A percentile compares a stretch with the other conserved stretches of the same genome.
Conservation (phyloP, 64 coral and sea anemone species). For the Stichodactyla helianthus region DNA sequence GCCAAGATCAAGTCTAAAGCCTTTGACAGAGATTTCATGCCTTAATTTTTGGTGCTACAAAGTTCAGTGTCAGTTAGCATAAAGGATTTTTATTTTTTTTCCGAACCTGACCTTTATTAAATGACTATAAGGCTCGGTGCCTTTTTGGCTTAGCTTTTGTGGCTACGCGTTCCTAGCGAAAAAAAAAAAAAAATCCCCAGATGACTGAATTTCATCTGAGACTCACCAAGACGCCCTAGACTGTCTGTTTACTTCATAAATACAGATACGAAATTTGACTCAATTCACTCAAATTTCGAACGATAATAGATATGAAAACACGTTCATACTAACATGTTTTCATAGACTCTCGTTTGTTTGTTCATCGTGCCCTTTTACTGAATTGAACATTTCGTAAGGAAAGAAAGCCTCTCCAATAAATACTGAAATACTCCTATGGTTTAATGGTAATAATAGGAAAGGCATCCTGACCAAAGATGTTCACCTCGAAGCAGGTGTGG, state of each 20-base stretch:
- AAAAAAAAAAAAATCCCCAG: background rate
- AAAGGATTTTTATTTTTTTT: background rate
- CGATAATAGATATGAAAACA: slow-evolving; percentile 62
- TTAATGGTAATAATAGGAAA: background rate
- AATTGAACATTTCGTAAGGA: background rate
- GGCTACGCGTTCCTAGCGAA: background rate
- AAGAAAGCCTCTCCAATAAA: background rate
- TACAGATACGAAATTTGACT: slow-evolving; percentile 55
- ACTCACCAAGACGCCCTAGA: slow-evolving; percentile 3
- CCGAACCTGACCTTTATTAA: background rate
- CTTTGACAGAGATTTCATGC: background rate
- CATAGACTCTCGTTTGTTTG: slow-evolving; percentile 32
- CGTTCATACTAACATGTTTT: slow-evolving; percentile 46
- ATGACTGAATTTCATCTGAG: background rate
- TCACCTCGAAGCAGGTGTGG: background rate
- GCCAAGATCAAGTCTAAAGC: background rate
- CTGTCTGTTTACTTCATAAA: slow-evolving; percentile 41
- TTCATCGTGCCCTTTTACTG: slow-evolving; percentile 19
- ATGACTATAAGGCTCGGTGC: background rate
- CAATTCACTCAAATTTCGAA: slow-evolving; percentile 59
- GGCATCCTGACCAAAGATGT: background rate
- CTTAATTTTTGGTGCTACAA: background rate
- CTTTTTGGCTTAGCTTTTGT: background rate
- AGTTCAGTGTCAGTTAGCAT: too few relatives aligned
- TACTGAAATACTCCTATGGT: background rate